Base-by-base conservation (phyloP, 1,140 invertebrate species). In the Meloidogyne hapla region DNA sequence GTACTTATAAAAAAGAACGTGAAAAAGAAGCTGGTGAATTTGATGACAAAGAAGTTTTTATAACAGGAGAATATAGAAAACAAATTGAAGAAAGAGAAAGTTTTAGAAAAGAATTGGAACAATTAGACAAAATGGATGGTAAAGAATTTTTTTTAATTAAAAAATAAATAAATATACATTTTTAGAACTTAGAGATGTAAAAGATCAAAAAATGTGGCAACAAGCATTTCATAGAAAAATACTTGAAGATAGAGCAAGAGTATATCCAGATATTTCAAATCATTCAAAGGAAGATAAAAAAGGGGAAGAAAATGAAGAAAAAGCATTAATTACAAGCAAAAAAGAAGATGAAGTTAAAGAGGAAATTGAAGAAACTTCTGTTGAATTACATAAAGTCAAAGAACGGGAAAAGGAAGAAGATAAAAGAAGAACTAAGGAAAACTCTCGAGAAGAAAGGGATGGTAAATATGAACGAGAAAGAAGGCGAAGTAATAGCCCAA, bases 1-100 rank as follows among this genome's bases (percentile, higher is more conserved):
- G 69, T 40, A 79, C 78, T 21, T 78, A 78, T 45, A 71, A 66
- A 40, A 79, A 79, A 25, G 77, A 78, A 48, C 77, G 77, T 42
- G 67, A 48, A 42, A 79, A 63, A 28, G 77, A 78, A 21, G 68
- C 77, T 28, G 77, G 77, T 5, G 61, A 78, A 71, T 78, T 78
- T 40, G 78, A 78, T 2, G 77, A 78, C 38, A 68, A 78, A n/a
- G 77, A 78, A 62, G 68, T 72, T n/a, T 78, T 66, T 56, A 48
- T 78, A n/a, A 78, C 77, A 23, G 78, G 77, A 40, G 76, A 79
- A 2, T 78, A 78, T 33, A 25, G 62, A 66, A 69, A 78, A 23
- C 66, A 78, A 65, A 78, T 78, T 48, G 77, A 78, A 48, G 77
- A 78, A 38, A 23, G 76, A 25, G 56, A 70, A 38, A 42, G 33